Conservation (phyloP, 1,140 invertebrate species). For the Leguminivora glycinivorella region DNA sequence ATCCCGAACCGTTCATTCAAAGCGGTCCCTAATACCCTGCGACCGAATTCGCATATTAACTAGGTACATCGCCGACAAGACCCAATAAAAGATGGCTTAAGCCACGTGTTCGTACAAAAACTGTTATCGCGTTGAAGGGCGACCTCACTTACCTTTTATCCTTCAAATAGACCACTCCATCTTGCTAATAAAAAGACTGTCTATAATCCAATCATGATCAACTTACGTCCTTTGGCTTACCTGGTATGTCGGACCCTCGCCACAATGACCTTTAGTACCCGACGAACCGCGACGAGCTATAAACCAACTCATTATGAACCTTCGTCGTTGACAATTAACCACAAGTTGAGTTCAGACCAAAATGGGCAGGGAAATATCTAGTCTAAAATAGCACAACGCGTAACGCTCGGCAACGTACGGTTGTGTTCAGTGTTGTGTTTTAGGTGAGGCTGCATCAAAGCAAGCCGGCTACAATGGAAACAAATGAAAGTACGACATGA, state of each 20-base stretch:
- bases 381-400: constrained; percentile 23
- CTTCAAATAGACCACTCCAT: background rate
- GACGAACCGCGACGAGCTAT: constrained; percentile 24
- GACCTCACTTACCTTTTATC: constrained; percentile 27
- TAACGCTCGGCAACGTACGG: background rate
- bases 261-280: constrained; percentile 27
- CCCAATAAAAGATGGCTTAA: constrained; percentile 6
- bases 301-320: constrained; percentile 15
- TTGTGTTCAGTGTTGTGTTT: constrained; percentile 19
- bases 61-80: constrained; percentile 9
- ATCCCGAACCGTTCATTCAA: background rate
- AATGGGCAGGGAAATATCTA: constrained; percentile 7
- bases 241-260: background rate
- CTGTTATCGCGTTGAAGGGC: constrained; percentile 18
- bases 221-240: background rate
- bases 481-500: background rate
- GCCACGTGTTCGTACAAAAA: constrained; percentile 25
- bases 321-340: background rate
- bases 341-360: constrained; percentile 1
- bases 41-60: background rate
- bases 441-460: constrained; percentile 1
- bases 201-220: background rate
- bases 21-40: background rate
- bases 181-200: background rate
- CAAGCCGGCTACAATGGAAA: background rate